phyloP scores from a whole-genome alignment of 2,113 vertebrate species.

The Romanogobio albipinnatus region DNA sequence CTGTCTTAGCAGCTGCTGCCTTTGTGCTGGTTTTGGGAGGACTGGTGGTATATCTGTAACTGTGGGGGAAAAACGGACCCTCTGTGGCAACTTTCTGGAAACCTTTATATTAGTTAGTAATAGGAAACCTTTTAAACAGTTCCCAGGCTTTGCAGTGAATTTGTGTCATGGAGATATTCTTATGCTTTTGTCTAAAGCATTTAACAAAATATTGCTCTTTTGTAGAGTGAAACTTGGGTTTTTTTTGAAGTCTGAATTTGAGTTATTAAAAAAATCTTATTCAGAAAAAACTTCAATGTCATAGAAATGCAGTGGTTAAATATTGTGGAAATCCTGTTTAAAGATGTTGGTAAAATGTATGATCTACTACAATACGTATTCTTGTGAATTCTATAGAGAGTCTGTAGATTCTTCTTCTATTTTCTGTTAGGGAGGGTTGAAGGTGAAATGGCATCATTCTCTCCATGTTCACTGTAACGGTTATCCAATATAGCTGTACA shows the following conservation, averaged over 20 bases:
- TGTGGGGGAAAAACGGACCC: conserved; percentile 6
- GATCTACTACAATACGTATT: neutral
- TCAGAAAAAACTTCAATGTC: neutral
- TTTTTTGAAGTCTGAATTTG: neutral
- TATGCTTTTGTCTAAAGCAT: neutral
- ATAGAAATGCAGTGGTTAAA: neutral
- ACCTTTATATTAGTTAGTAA: neutral
- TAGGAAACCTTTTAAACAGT: neutral
- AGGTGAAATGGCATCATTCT: neutral
- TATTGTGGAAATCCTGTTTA: neutral
- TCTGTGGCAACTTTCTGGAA: neutral
- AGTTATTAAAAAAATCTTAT: neutral
- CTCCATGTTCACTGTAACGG: neutral
- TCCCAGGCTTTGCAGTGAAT: neutral
- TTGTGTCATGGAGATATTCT: neutral
- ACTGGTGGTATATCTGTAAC: conserved; percentile 44
- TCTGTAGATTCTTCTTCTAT: neutral
- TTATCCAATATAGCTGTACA: neutral
- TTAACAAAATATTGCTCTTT: neutral
- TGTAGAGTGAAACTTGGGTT: no score
- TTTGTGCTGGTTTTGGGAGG: neutral
- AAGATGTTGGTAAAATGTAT: neutral
- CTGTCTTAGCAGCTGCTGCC: conserved; percentile 69
- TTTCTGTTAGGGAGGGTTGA: neutral
- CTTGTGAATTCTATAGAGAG: neutral